A percentile compares a stretch with the other conserved stretches of the same genome.
Conservation (phyloP, 2,888 invertebrate genomes). For the Eupelmus urozonus region DNA sequence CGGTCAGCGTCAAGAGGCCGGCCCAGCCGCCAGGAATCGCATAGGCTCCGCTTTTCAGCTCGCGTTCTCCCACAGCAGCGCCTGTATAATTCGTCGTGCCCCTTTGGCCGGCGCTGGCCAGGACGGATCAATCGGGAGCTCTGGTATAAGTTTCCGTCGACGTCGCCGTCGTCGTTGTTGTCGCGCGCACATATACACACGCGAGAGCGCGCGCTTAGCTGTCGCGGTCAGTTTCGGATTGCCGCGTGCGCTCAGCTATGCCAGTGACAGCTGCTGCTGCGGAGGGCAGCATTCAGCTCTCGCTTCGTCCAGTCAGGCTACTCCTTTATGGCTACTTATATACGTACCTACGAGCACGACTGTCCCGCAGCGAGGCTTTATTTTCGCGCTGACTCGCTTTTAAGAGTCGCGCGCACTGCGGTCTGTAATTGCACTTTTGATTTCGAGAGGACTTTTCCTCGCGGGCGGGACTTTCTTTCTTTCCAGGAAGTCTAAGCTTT, state of each 20-base stretch:
- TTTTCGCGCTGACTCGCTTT: too few relatives aligned
- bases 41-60: too few relatives aligned
- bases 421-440: constrained; percentile 2
- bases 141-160: constrained; percentile 76
- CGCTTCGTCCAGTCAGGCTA: constrained; percentile 72
- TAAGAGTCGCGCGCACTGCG: too few relatives aligned
- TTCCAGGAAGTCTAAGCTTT: background rate
- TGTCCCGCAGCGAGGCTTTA: too few relatives aligned
- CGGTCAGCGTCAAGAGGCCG: too few relatives aligned
- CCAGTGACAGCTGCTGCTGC: constrained; percentile 75
- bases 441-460: background rate
- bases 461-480: background rate
- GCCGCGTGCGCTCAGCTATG: constrained; percentile 73
- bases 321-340: constrained; percentile 76
- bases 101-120: constrained; percentile 72
- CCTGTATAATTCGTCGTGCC: constrained; percentile 72
- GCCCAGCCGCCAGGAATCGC: too few relatives aligned
- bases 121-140: constrained; percentile 76
- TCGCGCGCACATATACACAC: background rate
- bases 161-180: constrained; percentile 65
- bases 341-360: constrained; percentile 58
- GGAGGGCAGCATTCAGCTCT: constrained; percentile 76
- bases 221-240: constrained; percentile 77
- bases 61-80: background rate
- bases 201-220: constrained; percentile 62